phyloP scores from a whole-genome alignment of 2,797 vertebrate species.

The Bradypodion ventrale region DNA sequence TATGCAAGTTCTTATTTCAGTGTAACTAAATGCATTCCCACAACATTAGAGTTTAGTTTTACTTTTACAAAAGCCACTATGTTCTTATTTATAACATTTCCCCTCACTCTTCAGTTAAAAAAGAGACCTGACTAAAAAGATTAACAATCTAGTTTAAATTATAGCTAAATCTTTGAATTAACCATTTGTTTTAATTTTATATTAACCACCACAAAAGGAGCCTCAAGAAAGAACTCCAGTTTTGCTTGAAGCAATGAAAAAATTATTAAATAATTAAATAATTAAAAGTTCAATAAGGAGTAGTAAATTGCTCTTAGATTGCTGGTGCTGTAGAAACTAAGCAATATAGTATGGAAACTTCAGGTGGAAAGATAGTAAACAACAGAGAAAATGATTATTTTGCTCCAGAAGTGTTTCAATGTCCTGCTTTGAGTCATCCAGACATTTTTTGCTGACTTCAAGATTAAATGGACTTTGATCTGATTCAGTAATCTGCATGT shows the following conservation, averaged over 20 bases:
- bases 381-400: background rate
- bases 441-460: background rate
- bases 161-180: background rate
- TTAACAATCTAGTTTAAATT: background rate
- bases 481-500: background rate
- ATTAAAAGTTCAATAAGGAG: background rate
- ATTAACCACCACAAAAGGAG: background rate
- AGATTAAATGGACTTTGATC: background rate
- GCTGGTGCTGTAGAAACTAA: background rate
- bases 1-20: background rate
- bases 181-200: background rate
- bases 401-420: background rate
- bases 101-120: background rate
- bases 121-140: background rate
- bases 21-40: constrained; percentile 1
- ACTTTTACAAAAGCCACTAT: background rate
- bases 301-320: background rate
- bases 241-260: background rate
- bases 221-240: background rate
- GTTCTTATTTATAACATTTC: background rate
- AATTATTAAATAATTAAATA: background rate
- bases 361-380: background rate
- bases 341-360: background rate
- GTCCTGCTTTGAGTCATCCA: no score
- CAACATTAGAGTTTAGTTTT: constrained; percentile 13